Conservation (phyloP, 2,113 vertebrate species). For the Oreochromis aureus region DNA sequence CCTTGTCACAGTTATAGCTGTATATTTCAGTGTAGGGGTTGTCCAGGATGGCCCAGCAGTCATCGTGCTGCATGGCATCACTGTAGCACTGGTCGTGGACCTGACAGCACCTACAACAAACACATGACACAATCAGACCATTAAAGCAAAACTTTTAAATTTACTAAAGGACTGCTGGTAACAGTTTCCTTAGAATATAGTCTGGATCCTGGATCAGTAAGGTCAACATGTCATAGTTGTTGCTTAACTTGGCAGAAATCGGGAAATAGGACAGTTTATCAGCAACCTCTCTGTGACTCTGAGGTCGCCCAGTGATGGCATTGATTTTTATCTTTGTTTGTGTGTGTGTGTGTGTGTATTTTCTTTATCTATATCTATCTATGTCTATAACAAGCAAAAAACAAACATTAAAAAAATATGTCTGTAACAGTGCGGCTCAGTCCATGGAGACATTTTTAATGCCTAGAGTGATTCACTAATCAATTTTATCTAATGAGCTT, state of each 20-base stretch:
- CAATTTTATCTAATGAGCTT: neutral
- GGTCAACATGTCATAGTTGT: neutral
- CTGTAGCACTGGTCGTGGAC: constrained; percentile 73
- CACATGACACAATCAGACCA: neutral
- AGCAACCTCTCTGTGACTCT: neutral
- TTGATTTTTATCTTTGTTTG: neutral
- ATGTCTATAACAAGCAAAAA: neutral
- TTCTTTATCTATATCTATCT: neutral
- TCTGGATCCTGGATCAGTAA: neutral
- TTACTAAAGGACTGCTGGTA: neutral
- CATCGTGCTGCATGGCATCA: neutral
- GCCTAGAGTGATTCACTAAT: neutral
- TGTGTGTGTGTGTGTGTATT: neutral
- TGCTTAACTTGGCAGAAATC: neutral
- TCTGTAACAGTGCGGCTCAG: neutral
- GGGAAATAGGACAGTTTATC: neutral
- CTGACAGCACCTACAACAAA: constrained; percentile 75
- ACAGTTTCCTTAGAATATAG: neutral
- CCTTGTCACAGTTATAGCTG: constrained; percentile 57
- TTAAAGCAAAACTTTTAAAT: neutral
- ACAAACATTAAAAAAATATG: neutral
- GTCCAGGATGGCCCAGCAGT: constrained; percentile 66
- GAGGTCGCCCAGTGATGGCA: neutral
- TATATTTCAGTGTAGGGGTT: constrained; percentile 77
- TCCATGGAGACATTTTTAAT: neutral